Base-by-base conservation (phyloP, 2,888 invertebrate genomes). In the Siphonodentalium dalli region DNA sequence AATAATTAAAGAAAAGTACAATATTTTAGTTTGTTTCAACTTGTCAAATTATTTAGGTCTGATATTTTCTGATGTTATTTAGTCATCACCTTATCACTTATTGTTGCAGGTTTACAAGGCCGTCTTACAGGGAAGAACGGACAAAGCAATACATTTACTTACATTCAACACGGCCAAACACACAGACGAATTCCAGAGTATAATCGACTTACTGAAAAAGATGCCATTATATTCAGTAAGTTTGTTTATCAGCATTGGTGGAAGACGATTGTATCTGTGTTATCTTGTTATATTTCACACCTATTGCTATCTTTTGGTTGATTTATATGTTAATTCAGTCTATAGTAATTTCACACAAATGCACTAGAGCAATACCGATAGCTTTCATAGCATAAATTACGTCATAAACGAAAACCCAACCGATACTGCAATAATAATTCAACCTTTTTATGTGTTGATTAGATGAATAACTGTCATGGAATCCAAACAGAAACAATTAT, bases 171-270 rank as follows among this genome's bases (percentile, higher is more conserved):
- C 87, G 0, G 59, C 67, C 9, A 54, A 58, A 9, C 87, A 89
- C 47, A 87, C 87, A 41, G 86, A 87, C 61, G 86, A 88, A 20
- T 94, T 91, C 73, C 86, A 87, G 71, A 83, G 89, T 43, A 88
- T 91, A 28, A 90, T 91, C 67, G 89, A 90, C 74, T 85, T 90
- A 6, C 83, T 96, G 23, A 87, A 87, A 74, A 87, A 88, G 31
- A 93, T 94, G 91, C 95, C 96, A 0, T 83, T 88, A 11, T 92
- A 88, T 80, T 88, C 86, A 83, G 91, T 90, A 83, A 86, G 87
- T 63, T 26, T 8, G 8, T 31, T 38, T 4, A 38, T n/a, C 11
- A n/a, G 35, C 24, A 33, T n/a, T 28, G 6, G 21, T 26, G 9
- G 23, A 7, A 42, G 21, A 8, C 8, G 3, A 29, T 20, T 15